Evolutionary conservation across 2,113 vertebrate genomes (phyloP).

Genomic region (Rhadina sibilatrix): DNA sequence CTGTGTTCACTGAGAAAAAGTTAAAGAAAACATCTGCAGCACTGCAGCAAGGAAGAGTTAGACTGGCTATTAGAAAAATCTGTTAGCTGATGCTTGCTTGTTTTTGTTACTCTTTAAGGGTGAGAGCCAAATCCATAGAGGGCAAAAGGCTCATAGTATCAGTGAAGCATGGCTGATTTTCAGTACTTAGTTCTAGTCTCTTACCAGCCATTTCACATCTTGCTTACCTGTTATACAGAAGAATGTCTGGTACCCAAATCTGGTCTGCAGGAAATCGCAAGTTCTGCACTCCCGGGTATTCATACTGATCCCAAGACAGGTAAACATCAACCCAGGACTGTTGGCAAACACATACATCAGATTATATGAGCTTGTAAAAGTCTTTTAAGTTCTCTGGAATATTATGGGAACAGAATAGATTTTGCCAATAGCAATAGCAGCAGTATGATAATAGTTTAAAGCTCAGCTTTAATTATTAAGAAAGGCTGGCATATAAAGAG

Average conservation of each 20-base stretch:
- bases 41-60: background rate
- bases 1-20: background rate
- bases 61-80: background rate
- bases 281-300: conserved; percentile 85
- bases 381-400: background rate
- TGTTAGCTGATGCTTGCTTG: background rate
- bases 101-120: background rate
- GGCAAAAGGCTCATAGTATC: background rate
- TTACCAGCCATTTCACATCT: fast-evolving
- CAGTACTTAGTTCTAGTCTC: background rate
- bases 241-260: conserved; percentile 90
- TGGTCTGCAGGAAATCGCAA: conserved; percentile 84
- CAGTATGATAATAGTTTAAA: background rate
- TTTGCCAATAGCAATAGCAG: background rate
- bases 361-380: background rate
- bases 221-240: conserved; percentile 89
- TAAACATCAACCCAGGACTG: conserved; percentile 86
- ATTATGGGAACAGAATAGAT: background rate
- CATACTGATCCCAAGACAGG: conserved; percentile 83
- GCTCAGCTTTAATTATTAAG: background rate
- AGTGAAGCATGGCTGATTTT: background rate
- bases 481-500: background rate
- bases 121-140: background rate
- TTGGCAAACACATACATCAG: background rate
- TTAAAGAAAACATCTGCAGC: background rate